Percentiles rank a stretch among this genome's conserved stretches.
These are phyloP conservation scores for Nycticryphes semicollaris DNA, from an alignment of 2,113 vertebrate genomes.

Conservation along the genomic window DNA sequence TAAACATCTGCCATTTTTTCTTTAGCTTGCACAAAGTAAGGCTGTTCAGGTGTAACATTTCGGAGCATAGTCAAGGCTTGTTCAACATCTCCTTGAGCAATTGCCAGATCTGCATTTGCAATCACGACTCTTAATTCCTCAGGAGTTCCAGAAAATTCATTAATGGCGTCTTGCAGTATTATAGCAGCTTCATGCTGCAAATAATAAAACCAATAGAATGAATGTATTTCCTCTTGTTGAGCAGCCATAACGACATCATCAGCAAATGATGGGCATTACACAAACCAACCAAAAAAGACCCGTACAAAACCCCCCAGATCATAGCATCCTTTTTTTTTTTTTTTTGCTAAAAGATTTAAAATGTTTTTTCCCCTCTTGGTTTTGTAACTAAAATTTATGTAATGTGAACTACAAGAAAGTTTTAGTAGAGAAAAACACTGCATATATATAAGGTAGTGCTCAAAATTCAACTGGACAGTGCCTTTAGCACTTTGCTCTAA, in stretches of 20 bases:
- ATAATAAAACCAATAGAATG: neutral
- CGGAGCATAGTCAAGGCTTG: constrained; percentile 90
- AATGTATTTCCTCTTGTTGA: neutral
- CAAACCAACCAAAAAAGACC: neutral
- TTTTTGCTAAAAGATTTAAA: neutral
- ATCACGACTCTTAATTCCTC: constrained; percentile 92
- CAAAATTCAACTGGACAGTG: neutral
- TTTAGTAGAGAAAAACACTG: neutral
- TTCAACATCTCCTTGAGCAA: constrained; percentile 88
- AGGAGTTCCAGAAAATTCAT: constrained; percentile 91
- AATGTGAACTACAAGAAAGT: neutral
- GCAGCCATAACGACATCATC: neutral
- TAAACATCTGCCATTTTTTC: constrained; percentile 96
- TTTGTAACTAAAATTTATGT: neutral
- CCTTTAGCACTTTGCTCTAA: neutral
- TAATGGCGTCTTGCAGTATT: constrained; percentile 95
- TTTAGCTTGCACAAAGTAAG: constrained; percentile 93
- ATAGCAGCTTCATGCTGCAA: constrained; percentile 94
- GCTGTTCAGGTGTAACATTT: constrained; percentile 88
- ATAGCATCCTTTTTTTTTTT: neutral
- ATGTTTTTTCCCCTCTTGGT: neutral
- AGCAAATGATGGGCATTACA: neutral
- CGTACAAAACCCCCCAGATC: neutral
- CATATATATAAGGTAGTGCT: neutral
- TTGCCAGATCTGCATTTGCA: constrained; percentile 89